These are phyloP conservation scores for Bombus polaris DNA, from an alignment of 1,140 invertebrate genomes.

Conservation along the genomic window DNA sequence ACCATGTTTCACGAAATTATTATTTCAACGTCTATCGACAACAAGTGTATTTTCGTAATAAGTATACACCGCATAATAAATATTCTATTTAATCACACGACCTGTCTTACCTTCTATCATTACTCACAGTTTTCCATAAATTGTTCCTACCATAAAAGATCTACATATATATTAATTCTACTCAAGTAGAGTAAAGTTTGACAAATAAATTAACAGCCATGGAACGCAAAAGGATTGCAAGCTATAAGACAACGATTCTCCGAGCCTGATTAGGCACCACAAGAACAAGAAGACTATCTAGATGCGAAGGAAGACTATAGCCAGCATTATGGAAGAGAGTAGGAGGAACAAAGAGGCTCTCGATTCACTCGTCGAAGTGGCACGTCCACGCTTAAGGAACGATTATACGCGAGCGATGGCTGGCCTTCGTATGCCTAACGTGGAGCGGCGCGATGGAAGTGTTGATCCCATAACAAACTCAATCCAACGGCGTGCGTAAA, in stretches of 20 bases:
- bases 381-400: slow-evolving; percentile 55
- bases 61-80: too few species aligned
- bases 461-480: slow-evolving; percentile 74
- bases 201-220: neutral
- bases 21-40: too few species aligned
- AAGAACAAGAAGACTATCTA: neutral
- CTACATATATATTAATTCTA: too few species aligned
- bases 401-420: slow-evolving; percentile 59
- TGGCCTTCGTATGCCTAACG: slow-evolving; percentile 57
- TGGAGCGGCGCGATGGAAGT: slow-evolving; percentile 62
- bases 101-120: neutral
- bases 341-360: slow-evolving; percentile 40
- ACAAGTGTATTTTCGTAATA: too few species aligned
- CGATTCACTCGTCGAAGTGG: slow-evolving; percentile 53
- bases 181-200: neutral
- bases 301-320: neutral
- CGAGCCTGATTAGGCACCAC: too few species aligned
- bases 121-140: neutral
- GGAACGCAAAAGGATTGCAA: slow-evolving; percentile 7
- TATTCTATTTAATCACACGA: too few species aligned
- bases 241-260: neutral
- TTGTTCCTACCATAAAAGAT: neutral
- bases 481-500: slow-evolving; percentile 72
- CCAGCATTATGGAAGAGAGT: neutral
- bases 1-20: too few species aligned